Evolutionary conservation across 2,888 invertebrate genomes (phyloP), one percentile per base, ranked within the genome.

Genomic region (Holacanthella duospinosa): DNA sequence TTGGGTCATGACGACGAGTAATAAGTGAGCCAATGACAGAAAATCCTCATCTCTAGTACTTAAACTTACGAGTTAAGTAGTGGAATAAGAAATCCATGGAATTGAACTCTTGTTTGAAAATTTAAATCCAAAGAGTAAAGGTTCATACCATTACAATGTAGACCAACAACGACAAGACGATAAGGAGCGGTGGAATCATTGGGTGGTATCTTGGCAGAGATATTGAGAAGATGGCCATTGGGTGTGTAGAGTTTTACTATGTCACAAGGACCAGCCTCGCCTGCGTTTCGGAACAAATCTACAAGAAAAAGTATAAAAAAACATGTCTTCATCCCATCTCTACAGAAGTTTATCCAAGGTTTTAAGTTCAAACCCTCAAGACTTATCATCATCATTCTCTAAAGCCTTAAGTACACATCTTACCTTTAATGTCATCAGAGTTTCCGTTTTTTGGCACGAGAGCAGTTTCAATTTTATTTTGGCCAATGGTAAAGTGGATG

Each of bases 281-380:
- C 84, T 67, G 85, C 85, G 67, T 81, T 80, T 75, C 84, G 80
- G 77, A 85, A 85, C 74, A 84, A 79, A 75, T 84, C 85, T 85
- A 80, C 6, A 58, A 26, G 36, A 9, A 36, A 36, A 36, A 36
- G 36, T 36, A 36, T 36, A 9, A 53, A 53, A 53, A 53, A 53
- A 9, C n/a, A 53, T 25, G 25, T 19, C 12, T 19, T 16, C 43
- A 43, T 19, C 12, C 43, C 12, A 12, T 12, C 43, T 16, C 12
- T 43, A 43, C 19, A 43, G 12, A 19, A 16, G 12, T 43, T 12
- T 43, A 43, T 43, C 19, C 43, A 43, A n/a, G n/a, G n/a, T n/a
- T n/a, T n/a, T n/a, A n/a, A n/a, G n/a, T n/a, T n/a, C n/a, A n/a
- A n/a, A n/a, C n/a, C n/a, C n/a, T n/a, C n/a, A n/a, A n/a, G n/a